Evolutionary conservation across 1,140 invertebrate species (phyloP).

Genomic region (Hermetia illucens): DNA sequence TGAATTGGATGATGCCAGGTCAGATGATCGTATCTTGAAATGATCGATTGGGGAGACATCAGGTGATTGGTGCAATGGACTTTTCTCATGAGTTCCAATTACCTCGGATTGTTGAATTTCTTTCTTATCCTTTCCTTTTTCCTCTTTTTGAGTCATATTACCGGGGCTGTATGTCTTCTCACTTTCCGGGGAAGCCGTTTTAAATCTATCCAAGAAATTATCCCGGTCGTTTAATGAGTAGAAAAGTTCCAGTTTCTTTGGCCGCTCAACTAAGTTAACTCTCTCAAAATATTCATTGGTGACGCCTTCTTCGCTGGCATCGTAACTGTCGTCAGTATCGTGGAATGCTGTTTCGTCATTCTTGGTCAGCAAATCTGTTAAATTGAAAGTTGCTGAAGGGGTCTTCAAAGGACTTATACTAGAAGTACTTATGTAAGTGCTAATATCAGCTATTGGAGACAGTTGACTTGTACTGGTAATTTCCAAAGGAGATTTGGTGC

Average conservation of each 20-base stretch:
- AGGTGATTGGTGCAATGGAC: too few relatives aligned
- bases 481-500: neutral
- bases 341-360: too few relatives aligned
- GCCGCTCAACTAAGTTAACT: constrained; percentile 24
- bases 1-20: too few relatives aligned
- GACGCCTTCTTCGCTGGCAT: constrained; percentile 22
- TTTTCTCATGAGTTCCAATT: too few relatives aligned
- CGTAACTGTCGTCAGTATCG: constrained; percentile 6
- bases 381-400: constrained; percentile 8
- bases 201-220: constrained; percentile 25
- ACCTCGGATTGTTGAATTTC: too few relatives aligned
- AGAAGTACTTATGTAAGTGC: constrained; percentile 12
- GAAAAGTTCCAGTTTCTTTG: constrained; percentile 17
- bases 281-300: constrained; percentile 30
- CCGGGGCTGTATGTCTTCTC: constrained; percentile 20
- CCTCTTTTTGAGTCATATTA: too few relatives aligned
- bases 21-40: too few relatives aligned
- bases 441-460: constrained; percentile 16
- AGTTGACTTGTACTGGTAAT: constrained; percentile 16
- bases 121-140: too few relatives aligned
- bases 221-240: constrained; percentile 23
- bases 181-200: constrained; percentile 14
- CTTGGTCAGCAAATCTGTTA: constrained; percentile 1
- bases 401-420: constrained; percentile 16
- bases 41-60: too few relatives aligned